Percentiles rank a stretch among this genome's conserved stretches.
Evolutionary conservation across 2,113 vertebrate genomes (phyloP).

Genomic region (Pedionomus torquatus): DNA sequence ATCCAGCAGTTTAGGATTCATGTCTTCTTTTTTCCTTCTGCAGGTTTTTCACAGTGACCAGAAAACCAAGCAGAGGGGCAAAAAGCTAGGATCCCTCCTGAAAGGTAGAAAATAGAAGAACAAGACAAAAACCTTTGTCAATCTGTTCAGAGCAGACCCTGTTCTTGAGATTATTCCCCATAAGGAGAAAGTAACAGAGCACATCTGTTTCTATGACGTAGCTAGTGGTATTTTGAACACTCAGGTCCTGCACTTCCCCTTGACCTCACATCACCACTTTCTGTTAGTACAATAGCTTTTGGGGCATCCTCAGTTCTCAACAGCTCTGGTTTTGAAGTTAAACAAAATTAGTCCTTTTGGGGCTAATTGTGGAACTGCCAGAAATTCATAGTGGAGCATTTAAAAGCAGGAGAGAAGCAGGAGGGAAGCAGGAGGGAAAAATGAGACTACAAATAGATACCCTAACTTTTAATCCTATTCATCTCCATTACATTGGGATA

Average conservation of each 20-base stretch:
- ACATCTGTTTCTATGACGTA: background rate
- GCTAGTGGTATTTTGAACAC: background rate
- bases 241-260: conserved; percentile 23
- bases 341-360: background rate
- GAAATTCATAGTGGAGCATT: background rate
- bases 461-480: background rate
- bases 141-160: background rate
- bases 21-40: background rate
- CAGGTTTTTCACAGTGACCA: background rate
- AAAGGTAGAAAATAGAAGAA: background rate
- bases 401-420: background rate
- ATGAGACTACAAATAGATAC: background rate
- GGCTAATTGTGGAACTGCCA: background rate
- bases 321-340: background rate
- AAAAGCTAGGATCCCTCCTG: background rate
- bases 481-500: background rate
- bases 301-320: background rate
- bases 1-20: background rate
- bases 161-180: background rate
- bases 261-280: background rate
- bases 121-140: background rate
- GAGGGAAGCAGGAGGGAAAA: background rate
- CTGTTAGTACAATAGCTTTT: conserved; percentile 15
- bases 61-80: background rate
- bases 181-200: background rate